These are phyloP conservation scores for Alitta virens DNA, from an alignment of 2,888 invertebrate species.

Conservation along the genomic window DNA sequence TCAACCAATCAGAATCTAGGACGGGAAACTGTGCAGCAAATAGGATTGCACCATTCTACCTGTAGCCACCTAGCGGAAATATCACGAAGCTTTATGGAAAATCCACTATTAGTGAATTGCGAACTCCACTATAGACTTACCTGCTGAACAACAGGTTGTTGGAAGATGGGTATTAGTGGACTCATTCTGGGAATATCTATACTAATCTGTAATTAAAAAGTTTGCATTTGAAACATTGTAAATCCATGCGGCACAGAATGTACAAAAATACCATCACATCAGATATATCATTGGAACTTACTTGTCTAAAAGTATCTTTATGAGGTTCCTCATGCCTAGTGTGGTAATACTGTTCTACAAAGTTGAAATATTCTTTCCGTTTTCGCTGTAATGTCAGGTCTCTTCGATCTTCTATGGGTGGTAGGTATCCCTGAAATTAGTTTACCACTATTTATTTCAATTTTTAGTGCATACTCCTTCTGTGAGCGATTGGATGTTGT, in stretches of 20 bases:
- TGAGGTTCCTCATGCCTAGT: slow-evolving; percentile 83
- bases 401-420: slow-evolving; percentile 85
- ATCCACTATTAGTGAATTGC: too few species aligned
- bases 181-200: slow-evolving; percentile 99
- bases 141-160: slow-evolving; percentile 84
- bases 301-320: slow-evolving; percentile 88
- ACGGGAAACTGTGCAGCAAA: too few species aligned
- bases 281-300: slow-evolving; percentile 37
- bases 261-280: too few species aligned
- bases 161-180: slow-evolving; percentile 92
- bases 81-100: too few species aligned
- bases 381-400: slow-evolving; percentile 85
- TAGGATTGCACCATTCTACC: too few species aligned
- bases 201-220: slow-evolving; percentile 71
- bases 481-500: too few species aligned
- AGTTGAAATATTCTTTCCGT: slow-evolving; percentile 90
- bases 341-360: slow-evolving; percentile 94
- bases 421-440: slow-evolving; percentile 78
- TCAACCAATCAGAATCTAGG: too few species aligned
- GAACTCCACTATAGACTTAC: slow-evolving; percentile 53
- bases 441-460: not conserved
- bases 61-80: too few species aligned
- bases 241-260: too few species aligned
- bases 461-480: not conserved
- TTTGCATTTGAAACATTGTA: not conserved